These are phyloP conservation scores for Falcaria lacertinaria DNA, from an alignment of 2,888 invertebrate genomes.

Conservation along the genomic window DNA sequence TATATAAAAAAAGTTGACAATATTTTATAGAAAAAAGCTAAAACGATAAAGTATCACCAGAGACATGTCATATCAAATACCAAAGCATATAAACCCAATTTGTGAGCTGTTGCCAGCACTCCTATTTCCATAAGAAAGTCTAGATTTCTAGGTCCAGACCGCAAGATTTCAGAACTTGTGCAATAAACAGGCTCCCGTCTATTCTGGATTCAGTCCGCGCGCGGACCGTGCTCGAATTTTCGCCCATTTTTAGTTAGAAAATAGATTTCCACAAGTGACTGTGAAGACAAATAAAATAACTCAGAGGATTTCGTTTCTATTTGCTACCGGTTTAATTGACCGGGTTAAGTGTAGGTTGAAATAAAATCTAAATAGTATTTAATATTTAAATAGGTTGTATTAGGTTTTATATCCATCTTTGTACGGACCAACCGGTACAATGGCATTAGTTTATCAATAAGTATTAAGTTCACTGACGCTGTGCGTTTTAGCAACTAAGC, in stretches of 20 bases:
- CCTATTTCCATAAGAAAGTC: not conserved
- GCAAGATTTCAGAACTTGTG: conserved; percentile 22
- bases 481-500: no score
- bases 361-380: no score
- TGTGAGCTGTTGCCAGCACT: not conserved
- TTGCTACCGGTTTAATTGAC: conserved; percentile 3
- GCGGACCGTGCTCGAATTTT: conserved; percentile 46
- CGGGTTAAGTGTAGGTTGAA: no score
- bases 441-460: no score
- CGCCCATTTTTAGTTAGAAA: conserved; percentile 50
- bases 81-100: not conserved
- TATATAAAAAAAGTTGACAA: no score
- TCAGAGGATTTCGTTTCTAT: not conserved
- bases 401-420: no score
- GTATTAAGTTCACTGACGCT: no score
- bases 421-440: no score
- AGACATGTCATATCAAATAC: no score
- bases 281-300: conserved; percentile 33
- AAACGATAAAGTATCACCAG: no score
- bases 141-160: conserved; percentile 17
- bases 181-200: conserved; percentile 33
- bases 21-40: no score
- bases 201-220: conserved; percentile 50
- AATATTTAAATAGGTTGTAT: no score
- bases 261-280: conserved; percentile 39